Base-by-base conservation (phyloP, 1,140 invertebrate species). In the Yoshiicerus persimilis region DNA sequence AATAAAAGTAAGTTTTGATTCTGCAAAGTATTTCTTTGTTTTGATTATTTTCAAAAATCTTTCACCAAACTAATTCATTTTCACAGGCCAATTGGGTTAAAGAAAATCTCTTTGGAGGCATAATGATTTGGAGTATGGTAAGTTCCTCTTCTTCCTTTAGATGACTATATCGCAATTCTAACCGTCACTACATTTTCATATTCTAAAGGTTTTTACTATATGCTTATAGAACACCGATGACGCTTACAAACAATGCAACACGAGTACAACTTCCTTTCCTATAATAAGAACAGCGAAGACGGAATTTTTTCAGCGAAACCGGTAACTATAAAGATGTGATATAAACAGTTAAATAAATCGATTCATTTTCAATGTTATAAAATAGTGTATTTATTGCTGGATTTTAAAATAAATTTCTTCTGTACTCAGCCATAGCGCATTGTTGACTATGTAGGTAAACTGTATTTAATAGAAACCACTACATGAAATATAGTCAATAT, bases 1-100 rank as follows among this genome's bases (percentile, higher is more conserved):
- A 85, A 94, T 94, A 91, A 98, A 98, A 92, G 95, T 95, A 87
- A 80, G 32, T 1, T 11, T 86, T 75, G 6, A 34, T 10, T 85
- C 41, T 23, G 6, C 38, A 13, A 85, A 32, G 10, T 10, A 25
- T 25, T 83, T 38, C 32, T 1, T 64, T 4, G 2, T 86, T 64
- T 4, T 6, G 4, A 20, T 32, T 86, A 47, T 86, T 8, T 62
- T 56, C 30, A 16, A n/a, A 6, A 84, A 41, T 84, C 27, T 84
- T 84, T n/a, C n/a, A n/a, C 1, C n/a, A 34, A 16, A 84, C 23
- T 39, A 84, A 84, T 23, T 34, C 5, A 34, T 9, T 9, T 38
- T 83, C 5, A 38, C 56, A 90, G 89, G 89, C 89, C n/a, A n/a
- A 88, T 75, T 89, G 80, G 39, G 39, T 87, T 1, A 90, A 90